A percentile compares a stretch with the other conserved stretches of the same genome.
Evolutionary conservation across 2,797 vertebrate species (phyloP).

Genomic region (Apogon hyalosoma): DNA sequence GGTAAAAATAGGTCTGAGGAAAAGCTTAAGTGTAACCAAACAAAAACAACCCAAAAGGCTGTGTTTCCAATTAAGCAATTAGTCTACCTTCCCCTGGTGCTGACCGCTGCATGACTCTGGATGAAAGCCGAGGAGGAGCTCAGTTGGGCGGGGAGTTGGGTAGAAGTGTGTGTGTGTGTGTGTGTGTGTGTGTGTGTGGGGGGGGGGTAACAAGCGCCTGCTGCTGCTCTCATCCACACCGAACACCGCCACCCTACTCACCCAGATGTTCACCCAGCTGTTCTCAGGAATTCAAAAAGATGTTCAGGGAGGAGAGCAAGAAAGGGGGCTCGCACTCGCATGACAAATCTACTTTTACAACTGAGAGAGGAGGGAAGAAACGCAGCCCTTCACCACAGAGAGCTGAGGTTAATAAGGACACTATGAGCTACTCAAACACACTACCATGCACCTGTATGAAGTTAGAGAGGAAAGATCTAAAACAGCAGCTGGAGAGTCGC

Average conservation of each 20-base stretch:
- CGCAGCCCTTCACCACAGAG: not conserved
- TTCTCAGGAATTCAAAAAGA: slow-evolving; percentile 59
- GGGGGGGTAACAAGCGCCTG: slow-evolving; percentile 27
- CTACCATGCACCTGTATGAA: not conserved
- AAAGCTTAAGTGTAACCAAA: slow-evolving; percentile 25
- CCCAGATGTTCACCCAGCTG: slow-evolving; percentile 78
- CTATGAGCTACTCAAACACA: not conserved
- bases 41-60: slow-evolving; percentile 11
- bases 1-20: slow-evolving; percentile 9
- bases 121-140: slow-evolving; percentile 22
- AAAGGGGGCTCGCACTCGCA: slow-evolving; percentile 3
- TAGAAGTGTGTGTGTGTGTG: too few species aligned
- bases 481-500: not conserved
- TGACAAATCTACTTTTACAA: slow-evolving; percentile 35
- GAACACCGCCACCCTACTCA: slow-evolving; percentile 49
- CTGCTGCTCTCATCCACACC: slow-evolving; percentile 38
- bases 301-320: slow-evolving; percentile 44
- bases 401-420: slow-evolving; percentile 12
- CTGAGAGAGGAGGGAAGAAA: slow-evolving; percentile 12
- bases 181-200: not conserved
- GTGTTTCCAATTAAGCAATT: slow-evolving; percentile 60
- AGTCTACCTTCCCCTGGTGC: slow-evolving; percentile 33
- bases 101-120: slow-evolving; percentile 57
- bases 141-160: not conserved
- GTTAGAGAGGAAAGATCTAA: not conserved